Base-by-base conservation (phyloP, 1,140 invertebrate species). In the Leptonema lineaticorne region DNA sequence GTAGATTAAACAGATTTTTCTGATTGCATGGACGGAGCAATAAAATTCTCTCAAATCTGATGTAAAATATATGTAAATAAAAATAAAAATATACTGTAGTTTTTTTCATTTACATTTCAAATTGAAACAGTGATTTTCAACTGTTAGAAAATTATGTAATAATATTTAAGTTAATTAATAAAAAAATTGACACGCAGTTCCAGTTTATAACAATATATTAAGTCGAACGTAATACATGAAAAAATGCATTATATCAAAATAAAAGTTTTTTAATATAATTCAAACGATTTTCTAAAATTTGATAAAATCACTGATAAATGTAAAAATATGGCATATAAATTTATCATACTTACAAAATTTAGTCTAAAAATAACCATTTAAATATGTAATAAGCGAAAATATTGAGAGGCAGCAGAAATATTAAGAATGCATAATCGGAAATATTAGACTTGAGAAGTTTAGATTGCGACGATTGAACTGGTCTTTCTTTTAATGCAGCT, bases 401-500 rank as follows among this genome's bases (percentile, higher is more conserved):
- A 29, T 62, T 62, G 7, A 62, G 29, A 41, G 59, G 45, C 45
- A 64, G 41, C 27, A 64, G 50, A 28, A 64, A 45, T 28, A 63
- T 63, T 24, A 45, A 63, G 29, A 30, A 48, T 27, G 30, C 27
- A 48, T 29, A 27, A 16, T 64, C 62, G 18, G 45, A 62, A 5
- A 53, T 53, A 14, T 26, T 11, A 26, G 50, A 53, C n/a, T 8
- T 11, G 24, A 53, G 18, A 7, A 9, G 11, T 26, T 14, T 53
- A 9, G 22, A 4, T 26, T 20, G 22, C 27, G 22, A 26, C 27
- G 50, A 24, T 53, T 53, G 50, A 2, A 53, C 22, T 11, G 28
- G 57, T 33, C 57, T 59, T 59, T 64, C 62, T 6, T 63, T 60
- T 2, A 73, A 30, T 3, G 68, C 71, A n/a, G 65, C 56, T 59